These are phyloP conservation scores for Euphonia xanthogaster DNA, from an alignment of 2,797 vertebrate species.

Conservation along the genomic window DNA sequence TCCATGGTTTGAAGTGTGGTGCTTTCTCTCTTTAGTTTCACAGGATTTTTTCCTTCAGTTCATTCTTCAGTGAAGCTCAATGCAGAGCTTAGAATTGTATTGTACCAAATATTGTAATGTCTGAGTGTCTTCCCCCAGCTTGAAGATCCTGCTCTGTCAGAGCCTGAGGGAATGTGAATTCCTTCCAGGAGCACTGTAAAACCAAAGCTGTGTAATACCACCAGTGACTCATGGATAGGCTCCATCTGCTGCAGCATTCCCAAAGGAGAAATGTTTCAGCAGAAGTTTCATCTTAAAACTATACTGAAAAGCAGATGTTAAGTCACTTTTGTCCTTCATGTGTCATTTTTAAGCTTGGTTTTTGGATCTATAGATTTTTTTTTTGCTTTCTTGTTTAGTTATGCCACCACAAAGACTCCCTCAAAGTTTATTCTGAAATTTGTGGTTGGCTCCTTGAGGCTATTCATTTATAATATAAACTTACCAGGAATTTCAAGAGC, in stretches of 20 bases:
- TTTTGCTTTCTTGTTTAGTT: background rate
- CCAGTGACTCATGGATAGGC: background rate
- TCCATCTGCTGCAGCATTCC: background rate
- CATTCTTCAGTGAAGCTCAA: background rate
- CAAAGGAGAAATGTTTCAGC: background rate
- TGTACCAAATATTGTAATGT: background rate
- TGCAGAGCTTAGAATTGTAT: background rate
- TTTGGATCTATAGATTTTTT: background rate
- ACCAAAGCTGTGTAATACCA: background rate
- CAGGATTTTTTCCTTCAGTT: background rate
- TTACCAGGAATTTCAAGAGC: background rate
- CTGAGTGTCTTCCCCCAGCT: background rate
- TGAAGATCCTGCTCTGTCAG: background rate
- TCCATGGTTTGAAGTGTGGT: background rate
- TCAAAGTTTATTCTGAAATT: background rate
- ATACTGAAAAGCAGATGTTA: background rate
- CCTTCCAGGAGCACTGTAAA: background rate
- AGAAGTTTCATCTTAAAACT: background rate
- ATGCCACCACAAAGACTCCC: background rate
- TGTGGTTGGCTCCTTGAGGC: background rate
- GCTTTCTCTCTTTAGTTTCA: background rate
- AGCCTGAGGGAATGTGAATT: background rate
- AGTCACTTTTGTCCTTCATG: background rate
- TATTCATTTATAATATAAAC: background rate
- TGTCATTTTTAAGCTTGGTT: background rate